These are phyloP conservation scores for Pterocles gutturalis DNA, from an alignment of 2,113 vertebrate genomes.

Conservation along the genomic window DNA sequence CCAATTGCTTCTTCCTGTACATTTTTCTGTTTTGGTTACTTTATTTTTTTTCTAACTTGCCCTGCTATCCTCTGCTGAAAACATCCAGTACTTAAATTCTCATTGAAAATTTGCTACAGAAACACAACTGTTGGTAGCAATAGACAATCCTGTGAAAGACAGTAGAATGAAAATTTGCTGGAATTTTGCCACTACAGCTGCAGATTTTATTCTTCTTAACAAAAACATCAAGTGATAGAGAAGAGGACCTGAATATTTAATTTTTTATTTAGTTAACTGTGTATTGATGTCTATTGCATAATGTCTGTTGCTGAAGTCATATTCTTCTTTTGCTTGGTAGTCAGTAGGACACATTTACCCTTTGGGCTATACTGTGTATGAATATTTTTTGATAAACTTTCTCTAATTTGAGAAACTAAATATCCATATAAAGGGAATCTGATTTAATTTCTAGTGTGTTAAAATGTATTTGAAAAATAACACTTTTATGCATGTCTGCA, in stretches of 20 bases:
- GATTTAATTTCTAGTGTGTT: not conserved
- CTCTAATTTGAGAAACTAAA: not conserved
- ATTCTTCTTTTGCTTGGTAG: not conserved
- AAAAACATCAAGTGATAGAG: not conserved
- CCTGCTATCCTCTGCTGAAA: not conserved
- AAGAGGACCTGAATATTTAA: not conserved
- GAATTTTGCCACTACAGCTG: not conserved
- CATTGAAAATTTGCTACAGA: not conserved
- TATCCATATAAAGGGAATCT: not conserved
- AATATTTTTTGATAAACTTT: not conserved
- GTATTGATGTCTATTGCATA: not conserved
- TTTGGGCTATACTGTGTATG: not conserved
- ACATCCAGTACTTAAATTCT: not conserved
- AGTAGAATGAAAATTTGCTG: not conserved
- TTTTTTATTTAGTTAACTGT: not conserved
- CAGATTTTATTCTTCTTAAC: not conserved
- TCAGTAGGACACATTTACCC: not conserved
- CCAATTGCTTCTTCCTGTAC: not conserved
- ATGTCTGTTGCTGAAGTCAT: not conserved
- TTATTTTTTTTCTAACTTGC: not conserved
- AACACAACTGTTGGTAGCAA: not conserved
- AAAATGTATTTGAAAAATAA: not conserved
- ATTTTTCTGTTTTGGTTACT: not conserved
- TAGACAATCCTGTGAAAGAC: not conserved
- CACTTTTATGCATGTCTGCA: not conserved